Percentiles rank a stretch among this genome's conserved stretches.
These are phyloP conservation scores for Ephestia elutella DNA, from an alignment of 1,140 invertebrate genomes.

Conservation along the genomic window DNA sequence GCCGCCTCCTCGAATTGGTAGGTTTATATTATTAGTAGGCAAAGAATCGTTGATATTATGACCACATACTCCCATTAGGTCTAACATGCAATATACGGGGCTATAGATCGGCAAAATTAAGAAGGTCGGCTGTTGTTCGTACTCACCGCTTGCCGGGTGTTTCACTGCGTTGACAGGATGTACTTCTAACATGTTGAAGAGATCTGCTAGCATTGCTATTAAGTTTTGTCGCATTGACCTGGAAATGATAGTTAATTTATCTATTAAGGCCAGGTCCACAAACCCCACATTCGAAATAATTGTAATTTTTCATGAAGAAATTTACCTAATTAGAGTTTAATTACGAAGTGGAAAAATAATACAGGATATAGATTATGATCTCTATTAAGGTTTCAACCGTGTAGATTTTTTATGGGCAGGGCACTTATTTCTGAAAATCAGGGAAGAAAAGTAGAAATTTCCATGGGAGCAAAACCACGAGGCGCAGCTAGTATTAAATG, in stretches of 20 bases:
- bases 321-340: too few species aligned
- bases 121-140: slow-evolving; percentile 8
- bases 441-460: too few species aligned
- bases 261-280: background rate
- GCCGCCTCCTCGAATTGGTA: slow-evolving; percentile 21
- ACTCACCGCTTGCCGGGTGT: slow-evolving; percentile 79
- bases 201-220: slow-evolving; percentile 94
- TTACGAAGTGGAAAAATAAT: too few species aligned
- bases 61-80: slow-evolving; percentile 71
- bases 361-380: too few species aligned
- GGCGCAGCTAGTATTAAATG: too few species aligned
- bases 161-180: slow-evolving; percentile 92
- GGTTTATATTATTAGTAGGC: slow-evolving; percentile 46
- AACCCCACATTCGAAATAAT: too few species aligned
- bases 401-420: too few species aligned
- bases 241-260: slow-evolving; percentile 23
- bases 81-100: slow-evolving; percentile 57
- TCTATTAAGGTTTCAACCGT: too few species aligned
- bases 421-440: too few species aligned
- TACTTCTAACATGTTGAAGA: slow-evolving; percentile 96
- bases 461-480: too few species aligned
- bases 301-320: too few species aligned
- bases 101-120: slow-evolving; percentile 21
- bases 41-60: slow-evolving; percentile 67
- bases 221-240: slow-evolving; percentile 95